Evolutionary conservation across 2,888 invertebrate species (phyloP), one percentile per base, ranked within the genome.

Genomic region (Leucania comma): DNA sequence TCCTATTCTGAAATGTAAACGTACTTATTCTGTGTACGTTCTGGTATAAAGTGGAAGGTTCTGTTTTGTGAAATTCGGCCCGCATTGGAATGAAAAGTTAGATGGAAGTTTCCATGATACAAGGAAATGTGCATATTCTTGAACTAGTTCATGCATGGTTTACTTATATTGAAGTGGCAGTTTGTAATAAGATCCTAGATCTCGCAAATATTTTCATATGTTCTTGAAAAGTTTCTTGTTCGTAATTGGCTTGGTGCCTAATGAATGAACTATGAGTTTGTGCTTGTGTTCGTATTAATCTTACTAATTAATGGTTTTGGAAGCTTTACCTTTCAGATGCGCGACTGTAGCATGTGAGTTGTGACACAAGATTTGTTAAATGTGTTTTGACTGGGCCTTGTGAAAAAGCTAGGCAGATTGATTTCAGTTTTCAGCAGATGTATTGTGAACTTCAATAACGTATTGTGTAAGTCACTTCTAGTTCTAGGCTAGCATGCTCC

Each of bases 31-130:
- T 46, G 64, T 76, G 58, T 85, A 72, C 53, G 32, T 50, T 77
- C 78, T 63, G 64, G 65, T 65, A 77, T 78, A 71, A 78, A 80
- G 75, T 76, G 68, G 69, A 70, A 75, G 74, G 71, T 75, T 84
- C 76, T 84, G 85, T 84, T 85, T 83, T 62, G 75, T 64, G 81
- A 83, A 84, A 80, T 85, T 84, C 81, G 75, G 69, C 85, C 85
- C 85, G 86, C 85, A 81, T 85, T 66, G 81, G 75, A 76, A 83
- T 84, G 81, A 84, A 84, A 84, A 86, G 86, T 84, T 80, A 71
- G 83, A 75, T 69, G 76, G 79, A 86, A 86, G 84, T 84, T 86
- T 75, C 72, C 73, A 70, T 35, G 73, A 80, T 78, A 86, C 82
- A 83, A 83, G 81, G 68, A 78, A 80, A 78, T 81, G 81, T 81